Percentiles rank a stretch among this genome's conserved stretches.
Evolutionary conservation across 2,888 invertebrate species (phyloP).

Genomic region (Furcula furcula): DNA sequence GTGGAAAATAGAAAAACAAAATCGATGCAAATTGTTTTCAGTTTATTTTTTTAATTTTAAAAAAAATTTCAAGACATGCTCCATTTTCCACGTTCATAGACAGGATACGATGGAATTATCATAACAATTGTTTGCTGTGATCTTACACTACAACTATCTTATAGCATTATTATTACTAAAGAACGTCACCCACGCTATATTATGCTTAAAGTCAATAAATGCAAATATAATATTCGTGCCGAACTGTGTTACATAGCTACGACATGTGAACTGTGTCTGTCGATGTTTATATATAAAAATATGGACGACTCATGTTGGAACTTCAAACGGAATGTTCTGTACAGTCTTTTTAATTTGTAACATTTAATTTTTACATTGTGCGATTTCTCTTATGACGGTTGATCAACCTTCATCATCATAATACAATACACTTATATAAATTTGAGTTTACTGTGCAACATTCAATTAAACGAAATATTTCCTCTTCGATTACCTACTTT

Average conservation of each 20-base stretch:
- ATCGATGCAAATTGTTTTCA: constrained; percentile 47
- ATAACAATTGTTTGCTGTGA: constrained; percentile 26
- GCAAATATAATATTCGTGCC: constrained; percentile 33
- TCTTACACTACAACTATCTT: constrained; percentile 28
- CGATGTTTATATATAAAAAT: constrained; percentile 41
- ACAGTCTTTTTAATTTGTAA: constrained; percentile 42
- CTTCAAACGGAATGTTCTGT: constrained; percentile 37
- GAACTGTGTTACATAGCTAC: constrained; percentile 25
- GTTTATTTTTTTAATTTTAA: constrained; percentile 50
- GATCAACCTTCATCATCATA: constrained; percentile 42
- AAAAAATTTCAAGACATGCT: constrained; percentile 39
- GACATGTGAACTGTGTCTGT: constrained; percentile 23
- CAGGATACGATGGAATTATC: constrained; percentile 15
- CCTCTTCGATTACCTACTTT: constrained; percentile 26
- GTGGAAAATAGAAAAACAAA: constrained; percentile 71
- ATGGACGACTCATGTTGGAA: constrained; percentile 30
- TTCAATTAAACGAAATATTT: constrained; percentile 32
- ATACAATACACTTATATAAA: constrained; percentile 41
- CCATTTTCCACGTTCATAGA: constrained; percentile 60
- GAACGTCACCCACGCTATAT: constrained; percentile 35
- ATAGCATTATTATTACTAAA: constrained; percentile 23
- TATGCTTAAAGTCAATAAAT: constrained; percentile 37
- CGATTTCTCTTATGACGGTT: constrained; percentile 28
- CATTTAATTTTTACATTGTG: constrained; percentile 32
- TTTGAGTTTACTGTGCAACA: constrained; percentile 32